Percentiles rank a stretch among this genome's conserved stretches.
These are phyloP conservation scores for Aphodius sticticus DNA, from an alignment of 2,888 invertebrate species.

Conservation along the genomic window DNA sequence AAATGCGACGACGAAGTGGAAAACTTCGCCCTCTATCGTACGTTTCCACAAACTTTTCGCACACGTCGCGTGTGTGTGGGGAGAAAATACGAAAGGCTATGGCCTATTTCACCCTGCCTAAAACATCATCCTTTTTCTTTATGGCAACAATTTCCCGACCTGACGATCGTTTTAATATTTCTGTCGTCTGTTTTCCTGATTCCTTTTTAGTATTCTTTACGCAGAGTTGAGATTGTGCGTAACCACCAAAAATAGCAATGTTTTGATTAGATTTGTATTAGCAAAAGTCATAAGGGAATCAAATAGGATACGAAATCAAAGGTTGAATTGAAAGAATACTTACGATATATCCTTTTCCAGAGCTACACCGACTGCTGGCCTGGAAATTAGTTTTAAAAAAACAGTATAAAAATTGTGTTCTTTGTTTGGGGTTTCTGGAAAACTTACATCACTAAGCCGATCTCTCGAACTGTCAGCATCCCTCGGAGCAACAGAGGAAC, in stretches of 20 bases:
- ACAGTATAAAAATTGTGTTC: background rate
- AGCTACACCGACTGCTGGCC: conserved; percentile 92
- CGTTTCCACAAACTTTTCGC: background rate
- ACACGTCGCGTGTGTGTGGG: background rate
- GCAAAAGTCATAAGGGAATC: too few relatives aligned
- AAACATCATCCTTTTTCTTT: background rate
- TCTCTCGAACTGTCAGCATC: conserved; percentile 85
- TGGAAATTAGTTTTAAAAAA: conserved; percentile 66
- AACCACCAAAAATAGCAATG: background rate
- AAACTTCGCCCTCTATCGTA: background rate
- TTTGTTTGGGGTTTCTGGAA: background rate
- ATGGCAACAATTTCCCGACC: background rate
- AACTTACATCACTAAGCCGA: conserved; percentile 85
- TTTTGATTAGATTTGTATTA: too few relatives aligned
- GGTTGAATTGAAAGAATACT: conserved; percentile 63
- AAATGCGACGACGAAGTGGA: conserved; percentile 1
- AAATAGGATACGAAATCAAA: background rate
- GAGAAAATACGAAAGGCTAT: background rate
- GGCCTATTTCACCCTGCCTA: background rate
- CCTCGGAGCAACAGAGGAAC: conserved; percentile 77
- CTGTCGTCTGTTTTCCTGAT: background rate
- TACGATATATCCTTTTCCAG: conserved; percentile 95
- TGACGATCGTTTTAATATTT: background rate
- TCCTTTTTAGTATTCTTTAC: background rate
- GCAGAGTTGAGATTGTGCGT: background rate